Conservation (phyloP, 2,888 invertebrate species). For the Hipparchia sbordonii region DNA sequence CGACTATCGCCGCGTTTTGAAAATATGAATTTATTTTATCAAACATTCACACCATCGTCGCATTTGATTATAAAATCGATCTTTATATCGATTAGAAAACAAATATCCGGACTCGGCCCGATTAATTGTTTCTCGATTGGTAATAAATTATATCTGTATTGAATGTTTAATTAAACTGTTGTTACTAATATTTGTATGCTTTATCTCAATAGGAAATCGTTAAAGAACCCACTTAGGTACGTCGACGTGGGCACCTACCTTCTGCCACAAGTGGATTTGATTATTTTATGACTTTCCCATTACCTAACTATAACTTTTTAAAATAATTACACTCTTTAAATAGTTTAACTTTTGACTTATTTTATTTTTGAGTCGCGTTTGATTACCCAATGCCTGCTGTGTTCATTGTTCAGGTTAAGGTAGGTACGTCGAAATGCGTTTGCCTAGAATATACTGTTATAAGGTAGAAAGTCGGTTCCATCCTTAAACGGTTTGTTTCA, state of each 20-base stretch:
- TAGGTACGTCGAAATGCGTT: too few relatives aligned
- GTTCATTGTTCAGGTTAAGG: too few relatives aligned
- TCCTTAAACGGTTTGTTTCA: too few relatives aligned
- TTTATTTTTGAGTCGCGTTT: too few relatives aligned
- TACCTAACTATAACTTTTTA: constrained; percentile 7
- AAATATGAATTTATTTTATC: constrained; percentile 74
- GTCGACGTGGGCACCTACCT: background rate
- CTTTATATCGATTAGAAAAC: constrained; percentile 66
- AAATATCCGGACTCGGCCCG: constrained; percentile 60
- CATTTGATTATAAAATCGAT: constrained; percentile 58
- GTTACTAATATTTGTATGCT: constrained; percentile 26
- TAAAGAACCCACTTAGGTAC: background rate
- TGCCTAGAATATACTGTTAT: too few relatives aligned
- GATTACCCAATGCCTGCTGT: too few relatives aligned
- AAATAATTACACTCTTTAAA: background rate
- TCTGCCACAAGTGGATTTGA: background rate
- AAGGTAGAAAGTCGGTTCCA: too few relatives aligned
- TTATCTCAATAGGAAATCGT: constrained; percentile 19
- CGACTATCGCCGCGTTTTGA: constrained; percentile 69
- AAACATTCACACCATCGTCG: constrained; percentile 69
- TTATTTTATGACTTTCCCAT: constrained; percentile 9
- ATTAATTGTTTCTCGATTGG: constrained; percentile 42
- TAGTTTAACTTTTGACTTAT: too few relatives aligned
- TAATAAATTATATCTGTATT: constrained; percentile 39
- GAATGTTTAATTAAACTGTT: constrained; percentile 33